Percentiles rank a stretch among this genome's conserved stretches.
Evolutionary conservation across 2,113 vertebrate genomes (phyloP).

Genomic region (Petaurus breviceps): DNA sequence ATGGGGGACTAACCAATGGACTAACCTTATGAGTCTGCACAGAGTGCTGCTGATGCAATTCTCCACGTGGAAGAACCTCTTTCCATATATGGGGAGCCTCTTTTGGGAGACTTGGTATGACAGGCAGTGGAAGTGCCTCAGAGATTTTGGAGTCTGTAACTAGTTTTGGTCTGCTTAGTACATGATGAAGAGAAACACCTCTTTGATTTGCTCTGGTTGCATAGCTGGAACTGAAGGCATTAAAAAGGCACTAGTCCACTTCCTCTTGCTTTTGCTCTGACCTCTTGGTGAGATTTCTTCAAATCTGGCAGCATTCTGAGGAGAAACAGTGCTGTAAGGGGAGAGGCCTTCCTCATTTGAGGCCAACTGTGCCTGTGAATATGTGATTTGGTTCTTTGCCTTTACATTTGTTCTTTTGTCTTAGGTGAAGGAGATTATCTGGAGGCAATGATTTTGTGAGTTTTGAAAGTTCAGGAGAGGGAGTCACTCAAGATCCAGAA

Average conservation of each 20-base stretch:
- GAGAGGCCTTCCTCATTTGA: background rate
- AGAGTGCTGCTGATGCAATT: background rate
- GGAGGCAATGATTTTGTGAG: background rate
- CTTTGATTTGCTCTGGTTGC: background rate
- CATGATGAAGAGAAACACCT: background rate
- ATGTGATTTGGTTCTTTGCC: background rate
- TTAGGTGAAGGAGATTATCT: background rate
- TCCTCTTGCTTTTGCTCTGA: background rate
- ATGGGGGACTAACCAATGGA: background rate
- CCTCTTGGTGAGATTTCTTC: background rate
- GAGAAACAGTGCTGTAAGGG: background rate
- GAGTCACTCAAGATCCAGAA: background rate
- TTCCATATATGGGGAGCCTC: background rate
- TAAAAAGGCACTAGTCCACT: background rate
- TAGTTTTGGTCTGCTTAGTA: background rate
- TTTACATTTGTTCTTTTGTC: background rate
- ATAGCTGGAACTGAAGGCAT: background rate
- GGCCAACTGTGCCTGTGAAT: background rate
- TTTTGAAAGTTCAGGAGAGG: background rate
- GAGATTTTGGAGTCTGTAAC: background rate
- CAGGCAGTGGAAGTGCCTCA: background rate
- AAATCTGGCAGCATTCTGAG: background rate
- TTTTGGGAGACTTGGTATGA: background rate
- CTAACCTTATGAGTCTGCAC: background rate
- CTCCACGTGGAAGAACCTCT: background rate